Conservation (phyloP, 53 echinoderm and acorn worm genomes). For the Holothuria scabra region DNA sequence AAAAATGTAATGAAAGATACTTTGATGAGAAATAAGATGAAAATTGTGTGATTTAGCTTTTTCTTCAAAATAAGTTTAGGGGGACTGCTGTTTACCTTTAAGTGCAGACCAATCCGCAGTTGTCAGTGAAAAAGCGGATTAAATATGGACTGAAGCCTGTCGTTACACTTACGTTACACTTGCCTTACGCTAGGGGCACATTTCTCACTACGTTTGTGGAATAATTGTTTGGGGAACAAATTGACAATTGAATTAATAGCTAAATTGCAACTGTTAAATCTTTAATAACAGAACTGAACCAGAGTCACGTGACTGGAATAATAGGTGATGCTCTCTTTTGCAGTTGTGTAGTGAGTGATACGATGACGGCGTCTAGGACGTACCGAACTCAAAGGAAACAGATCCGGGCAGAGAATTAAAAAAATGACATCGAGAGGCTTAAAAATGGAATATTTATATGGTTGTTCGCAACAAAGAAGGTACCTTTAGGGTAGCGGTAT, state of each 20-base stretch:
- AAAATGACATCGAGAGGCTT: conserved; percentile 32
- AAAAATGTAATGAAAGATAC: too few species aligned
- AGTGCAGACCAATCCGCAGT: too few species aligned
- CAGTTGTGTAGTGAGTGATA: not conserved
- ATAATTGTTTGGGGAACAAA: conserved; percentile 46
- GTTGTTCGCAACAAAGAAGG: conserved; percentile 25
- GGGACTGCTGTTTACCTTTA: too few species aligned
- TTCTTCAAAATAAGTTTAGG: too few species aligned
- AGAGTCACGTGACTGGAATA: conserved; percentile 4
- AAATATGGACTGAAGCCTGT: too few species aligned
- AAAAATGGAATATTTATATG: conserved; percentile 49
- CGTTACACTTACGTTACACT: not conserved
- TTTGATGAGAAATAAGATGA: too few species aligned
- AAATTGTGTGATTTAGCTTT: too few species aligned
- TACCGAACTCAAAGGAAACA: not conserved
- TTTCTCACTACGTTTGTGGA: conserved; percentile 12
- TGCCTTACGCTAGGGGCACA: conserved; percentile 28
- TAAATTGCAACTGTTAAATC: conserved; percentile 11
- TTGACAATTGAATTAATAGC: conserved; percentile 42
- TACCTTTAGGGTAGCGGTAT: conserved; percentile 21
- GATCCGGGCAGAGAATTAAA: conserved; percentile 3
- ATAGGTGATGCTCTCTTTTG: not conserved
- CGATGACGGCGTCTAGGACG: not conserved
- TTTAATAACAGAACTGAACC: too few species aligned
- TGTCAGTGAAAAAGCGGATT: too few species aligned